These are phyloP conservation scores for Watsonalla binaria DNA, from an alignment of 2,888 invertebrate genomes.

Conservation along the genomic window DNA sequence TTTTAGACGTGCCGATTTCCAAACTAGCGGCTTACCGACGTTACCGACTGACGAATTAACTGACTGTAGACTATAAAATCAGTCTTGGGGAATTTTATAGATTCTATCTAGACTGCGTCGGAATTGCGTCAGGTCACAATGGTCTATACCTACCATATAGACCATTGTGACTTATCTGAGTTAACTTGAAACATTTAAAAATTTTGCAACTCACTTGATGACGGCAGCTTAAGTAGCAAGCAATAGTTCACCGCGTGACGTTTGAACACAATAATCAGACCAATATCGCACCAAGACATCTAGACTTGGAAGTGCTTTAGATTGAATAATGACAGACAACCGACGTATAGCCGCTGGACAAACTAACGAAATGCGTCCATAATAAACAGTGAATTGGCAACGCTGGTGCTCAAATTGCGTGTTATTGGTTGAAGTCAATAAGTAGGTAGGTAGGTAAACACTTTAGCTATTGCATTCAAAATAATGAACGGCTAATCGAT, in stretches of 20 bases:
- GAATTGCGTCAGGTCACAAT: not conserved
- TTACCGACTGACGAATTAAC: slow-evolving; percentile 15
- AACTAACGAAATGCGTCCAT: slow-evolving; percentile 17
- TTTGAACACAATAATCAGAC: slow-evolving; percentile 26
- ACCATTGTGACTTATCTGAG: slow-evolving; percentile 13
- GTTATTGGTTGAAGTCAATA: not conserved
- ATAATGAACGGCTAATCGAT: not conserved
- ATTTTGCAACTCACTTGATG: not conserved
- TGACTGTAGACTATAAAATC: not conserved
- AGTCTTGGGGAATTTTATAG: not conserved
- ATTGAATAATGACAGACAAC: slow-evolving; percentile 48
- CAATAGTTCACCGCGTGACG: slow-evolving; percentile 1
- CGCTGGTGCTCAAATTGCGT: not conserved
- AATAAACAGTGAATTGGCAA: slow-evolving; percentile 1
- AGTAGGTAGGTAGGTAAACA: not conserved
- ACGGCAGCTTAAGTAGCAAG: slow-evolving; percentile 12
- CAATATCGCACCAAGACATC: slow-evolving; percentile 13
- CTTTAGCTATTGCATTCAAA: not conserved
- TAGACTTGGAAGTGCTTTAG: slow-evolving; percentile 19
- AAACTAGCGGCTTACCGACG: slow-evolving; percentile 27
- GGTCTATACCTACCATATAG: not conserved
- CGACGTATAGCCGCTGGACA: slow-evolving; percentile 15
- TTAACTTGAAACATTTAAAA: slow-evolving; percentile 13
- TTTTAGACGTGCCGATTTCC: slow-evolving; percentile 18
- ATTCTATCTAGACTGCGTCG: not conserved